phyloP scores from a whole-genome alignment of 37 sponge, comb jelly and placozoan species.

The Halisarca cf. caerulea region DNA sequence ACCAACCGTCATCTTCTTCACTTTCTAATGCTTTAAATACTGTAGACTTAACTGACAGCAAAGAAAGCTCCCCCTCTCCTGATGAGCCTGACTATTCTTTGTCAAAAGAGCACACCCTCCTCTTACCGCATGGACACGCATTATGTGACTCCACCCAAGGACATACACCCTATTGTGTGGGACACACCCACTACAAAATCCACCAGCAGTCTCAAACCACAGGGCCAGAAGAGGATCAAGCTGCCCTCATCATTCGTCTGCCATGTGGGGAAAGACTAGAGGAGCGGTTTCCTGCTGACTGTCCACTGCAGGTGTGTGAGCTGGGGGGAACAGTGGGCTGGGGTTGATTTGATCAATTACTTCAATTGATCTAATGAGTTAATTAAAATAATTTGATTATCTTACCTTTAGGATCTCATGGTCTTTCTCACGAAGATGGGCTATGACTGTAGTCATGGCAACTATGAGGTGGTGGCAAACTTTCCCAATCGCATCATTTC shows the following conservation, averaged over 20 bases:
- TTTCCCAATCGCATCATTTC: slow-evolving; percentile 65
- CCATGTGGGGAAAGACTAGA: slow-evolving; percentile 67
- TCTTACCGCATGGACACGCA: too few relatives aligned
- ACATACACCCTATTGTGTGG: too few relatives aligned
- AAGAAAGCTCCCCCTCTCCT: too few relatives aligned
- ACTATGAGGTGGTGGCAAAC: slow-evolving; percentile 74
- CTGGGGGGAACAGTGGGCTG: neutral
- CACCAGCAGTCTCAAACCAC: too few relatives aligned
- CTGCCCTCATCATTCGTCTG: slow-evolving; percentile 49
- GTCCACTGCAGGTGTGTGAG: slow-evolving; percentile 59
- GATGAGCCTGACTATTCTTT: too few relatives aligned
- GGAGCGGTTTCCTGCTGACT: slow-evolving; percentile 40
- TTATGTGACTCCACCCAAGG: too few relatives aligned
- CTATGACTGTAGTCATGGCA: slow-evolving; percentile 16
- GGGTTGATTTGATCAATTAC: neutral
- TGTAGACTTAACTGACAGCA: too few relatives aligned
- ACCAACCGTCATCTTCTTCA: neutral
- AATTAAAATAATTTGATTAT: too few relatives aligned
- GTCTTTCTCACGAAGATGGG: slow-evolving; percentile 18
- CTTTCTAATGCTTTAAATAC: too few relatives aligned
- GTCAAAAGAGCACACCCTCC: too few relatives aligned
- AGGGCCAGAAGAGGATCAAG: too few relatives aligned
- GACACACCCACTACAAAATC: too few relatives aligned
- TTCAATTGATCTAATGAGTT: slow-evolving; percentile 11
- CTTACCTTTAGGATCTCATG: slow-evolving; percentile 72